Evolutionary conservation across 1,140 invertebrate genomes (phyloP).

Genomic region (Teleopsis dalmanni): DNA sequence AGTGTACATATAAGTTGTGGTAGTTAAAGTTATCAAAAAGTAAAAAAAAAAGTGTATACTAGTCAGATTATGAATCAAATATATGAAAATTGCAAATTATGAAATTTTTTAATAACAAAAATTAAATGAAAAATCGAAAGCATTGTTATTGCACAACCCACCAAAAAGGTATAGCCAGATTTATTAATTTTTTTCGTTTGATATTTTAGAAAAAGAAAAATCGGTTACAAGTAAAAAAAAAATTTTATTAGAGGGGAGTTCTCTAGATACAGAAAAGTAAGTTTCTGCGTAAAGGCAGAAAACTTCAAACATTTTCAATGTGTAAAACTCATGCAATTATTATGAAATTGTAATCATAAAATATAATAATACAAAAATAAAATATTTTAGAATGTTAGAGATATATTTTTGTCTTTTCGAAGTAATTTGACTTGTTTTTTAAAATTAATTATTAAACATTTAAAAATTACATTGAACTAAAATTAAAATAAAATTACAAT

Average conservation of each 20-base stretch:
- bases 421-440: too few relatives aligned
- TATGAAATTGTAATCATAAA: too few relatives aligned
- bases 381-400: too few relatives aligned
- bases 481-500: too few relatives aligned
- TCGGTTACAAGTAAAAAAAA: background rate
- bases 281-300: too few relatives aligned
- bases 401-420: too few relatives aligned
- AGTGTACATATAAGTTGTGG: conserved; percentile 1
- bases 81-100: conserved; percentile 4
- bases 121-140: conserved; percentile 1
- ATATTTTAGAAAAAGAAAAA: background rate
- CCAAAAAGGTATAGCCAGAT: conserved; percentile 5
- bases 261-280: conserved; percentile 9
- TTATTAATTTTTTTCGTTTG: background rate
- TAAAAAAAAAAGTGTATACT: background rate
- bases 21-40: background rate
- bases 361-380: too few relatives aligned
- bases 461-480: too few relatives aligned
- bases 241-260: conserved; percentile 7
- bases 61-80: background rate
- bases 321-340: too few relatives aligned
- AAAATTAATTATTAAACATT: too few relatives aligned
- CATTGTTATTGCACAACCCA: conserved; percentile 10
- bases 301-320: too few relatives aligned
- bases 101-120: conserved; percentile 1